phyloP scores from a whole-genome alignment of 2,113 vertebrate species.

The Tor tambroides region DNA sequence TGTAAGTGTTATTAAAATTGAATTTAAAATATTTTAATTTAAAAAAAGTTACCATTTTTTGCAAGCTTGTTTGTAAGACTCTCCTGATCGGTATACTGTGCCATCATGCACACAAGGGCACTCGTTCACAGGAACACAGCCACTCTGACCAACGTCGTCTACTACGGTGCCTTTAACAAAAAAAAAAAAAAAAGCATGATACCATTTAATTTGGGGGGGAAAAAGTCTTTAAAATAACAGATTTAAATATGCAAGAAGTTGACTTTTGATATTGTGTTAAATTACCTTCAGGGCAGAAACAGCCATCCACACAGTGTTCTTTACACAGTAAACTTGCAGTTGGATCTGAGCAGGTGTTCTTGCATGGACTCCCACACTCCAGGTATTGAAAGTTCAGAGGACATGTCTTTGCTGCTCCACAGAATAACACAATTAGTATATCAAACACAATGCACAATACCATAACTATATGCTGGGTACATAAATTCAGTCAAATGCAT shows the following conservation, averaged over 20 bases:
- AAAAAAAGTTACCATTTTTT: slow-evolving; percentile 46
- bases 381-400: slow-evolving; percentile 80
- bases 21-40: slow-evolving; percentile 52
- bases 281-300: slow-evolving; percentile 88
- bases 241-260: neutral
- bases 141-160: slow-evolving; percentile 82
- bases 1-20: neutral
- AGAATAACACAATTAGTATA: slow-evolving; percentile 3
- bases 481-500: no score
- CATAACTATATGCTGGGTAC: no score
- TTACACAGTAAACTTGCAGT: slow-evolving; percentile 78
- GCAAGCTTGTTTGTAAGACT: slow-evolving; percentile 33
- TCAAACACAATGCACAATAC: neutral
- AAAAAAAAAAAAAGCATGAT: neutral
- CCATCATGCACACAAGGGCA: slow-evolving; percentile 52
- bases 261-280: neutral
- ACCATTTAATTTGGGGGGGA: slow-evolving; percentile 28
- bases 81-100: slow-evolving; percentile 30
- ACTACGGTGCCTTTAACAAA: slow-evolving; percentile 86
- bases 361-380: slow-evolving; percentile 86
- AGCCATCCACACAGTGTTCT: slow-evolving; percentile 89
- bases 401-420: slow-evolving; percentile 76
- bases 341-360: slow-evolving; percentile 83
- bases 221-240: neutral
- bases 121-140: slow-evolving; percentile 70